Percentiles rank a stretch among this genome's conserved stretches.
Evolutionary conservation across 2,888 invertebrate genomes (phyloP).

Genomic region (Aleiodes alternator): DNA sequence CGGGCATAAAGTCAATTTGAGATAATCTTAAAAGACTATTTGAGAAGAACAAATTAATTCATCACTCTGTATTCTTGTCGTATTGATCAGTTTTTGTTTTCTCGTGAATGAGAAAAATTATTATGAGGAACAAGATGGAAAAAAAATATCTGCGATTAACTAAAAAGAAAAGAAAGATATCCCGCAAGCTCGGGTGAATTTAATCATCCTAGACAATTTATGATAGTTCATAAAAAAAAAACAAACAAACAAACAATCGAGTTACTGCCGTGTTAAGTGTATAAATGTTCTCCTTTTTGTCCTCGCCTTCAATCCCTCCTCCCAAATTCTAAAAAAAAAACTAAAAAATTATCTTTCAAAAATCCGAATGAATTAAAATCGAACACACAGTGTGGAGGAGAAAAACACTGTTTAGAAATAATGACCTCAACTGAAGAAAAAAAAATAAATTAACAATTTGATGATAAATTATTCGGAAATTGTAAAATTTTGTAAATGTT

Average conservation of each 20-base stretch:
- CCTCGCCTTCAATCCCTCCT: conserved; percentile 18
- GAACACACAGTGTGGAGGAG: neutral
- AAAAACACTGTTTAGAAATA: conserved; percentile 1
- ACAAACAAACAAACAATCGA: conserved; percentile 56
- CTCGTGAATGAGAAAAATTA: neutral
- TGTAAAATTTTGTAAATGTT: conserved; percentile 21
- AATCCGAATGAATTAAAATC: conserved; percentile 40
- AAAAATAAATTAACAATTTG: conserved; percentile 23
- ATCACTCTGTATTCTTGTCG: conserved; percentile 34
- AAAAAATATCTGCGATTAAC: conserved; percentile 1
- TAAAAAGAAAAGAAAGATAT: neutral
- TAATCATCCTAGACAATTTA: conserved; percentile 59
- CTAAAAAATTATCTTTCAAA: conserved; percentile 44
- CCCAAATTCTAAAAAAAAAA: conserved; percentile 3
- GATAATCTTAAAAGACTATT: conserved; percentile 9
- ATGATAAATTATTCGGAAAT: conserved; percentile 17
- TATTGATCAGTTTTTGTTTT: conserved; percentile 35
- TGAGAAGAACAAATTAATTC: conserved; percentile 18
- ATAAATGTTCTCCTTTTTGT: conserved; percentile 57
- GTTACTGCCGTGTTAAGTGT: conserved; percentile 63
- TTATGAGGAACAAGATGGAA: no score
- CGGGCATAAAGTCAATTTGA: conserved; percentile 35
- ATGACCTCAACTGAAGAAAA: conserved; percentile 13
- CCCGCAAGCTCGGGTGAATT: conserved; percentile 39
- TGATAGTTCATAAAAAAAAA: conserved; percentile 54